Conservation (phyloP, 2,888 invertebrate species). For the Ashinkailepas kermadecensis region DNA sequence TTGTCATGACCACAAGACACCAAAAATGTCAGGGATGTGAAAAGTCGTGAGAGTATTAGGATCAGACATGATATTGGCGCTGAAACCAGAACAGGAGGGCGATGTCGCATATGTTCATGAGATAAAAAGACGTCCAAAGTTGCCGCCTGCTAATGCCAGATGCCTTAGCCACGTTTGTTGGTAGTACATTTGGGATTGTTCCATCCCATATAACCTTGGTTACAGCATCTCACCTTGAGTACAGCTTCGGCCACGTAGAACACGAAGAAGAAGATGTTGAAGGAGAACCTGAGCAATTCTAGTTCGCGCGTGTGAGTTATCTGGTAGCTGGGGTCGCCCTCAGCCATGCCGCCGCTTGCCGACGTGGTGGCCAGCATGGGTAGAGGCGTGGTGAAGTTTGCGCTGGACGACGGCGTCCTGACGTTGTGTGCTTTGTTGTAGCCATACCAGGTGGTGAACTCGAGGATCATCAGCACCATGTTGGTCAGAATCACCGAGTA, state of each 20-base stretch:
- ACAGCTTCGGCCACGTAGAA: slow-evolving; percentile 5
- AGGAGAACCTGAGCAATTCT: not conserved
- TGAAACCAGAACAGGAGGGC: too few species aligned
- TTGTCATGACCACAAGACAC: too few species aligned
- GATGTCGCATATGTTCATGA: too few species aligned
- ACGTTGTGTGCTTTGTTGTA: not conserved
- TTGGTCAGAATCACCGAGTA: slow-evolving; percentile 35
- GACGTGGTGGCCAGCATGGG: not conserved
- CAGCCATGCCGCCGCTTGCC: not conserved
- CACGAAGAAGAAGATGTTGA: slow-evolving; percentile 12
- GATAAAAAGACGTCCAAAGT: too few species aligned
- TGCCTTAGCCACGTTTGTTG: too few species aligned
- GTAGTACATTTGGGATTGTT: too few species aligned
- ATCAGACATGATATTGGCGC: too few species aligned
- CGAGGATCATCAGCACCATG: slow-evolving; percentile 33
- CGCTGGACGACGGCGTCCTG: not conserved
- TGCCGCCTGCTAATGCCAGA: too few species aligned
- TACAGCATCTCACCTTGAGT: not conserved
- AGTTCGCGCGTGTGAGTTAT: not conserved
- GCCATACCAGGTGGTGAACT: not conserved
- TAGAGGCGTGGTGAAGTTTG: not conserved
- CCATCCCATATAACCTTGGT: too few species aligned
- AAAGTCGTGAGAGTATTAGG: too few species aligned
- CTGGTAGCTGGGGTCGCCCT: not conserved
- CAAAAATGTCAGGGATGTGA: too few species aligned